A percentile compares a stretch with the other conserved stretches of the same genome.
These are phyloP conservation scores for Aphaenogaster rudis DNA, from an alignment of 1,140 invertebrate genomes.

Conservation along the genomic window DNA sequence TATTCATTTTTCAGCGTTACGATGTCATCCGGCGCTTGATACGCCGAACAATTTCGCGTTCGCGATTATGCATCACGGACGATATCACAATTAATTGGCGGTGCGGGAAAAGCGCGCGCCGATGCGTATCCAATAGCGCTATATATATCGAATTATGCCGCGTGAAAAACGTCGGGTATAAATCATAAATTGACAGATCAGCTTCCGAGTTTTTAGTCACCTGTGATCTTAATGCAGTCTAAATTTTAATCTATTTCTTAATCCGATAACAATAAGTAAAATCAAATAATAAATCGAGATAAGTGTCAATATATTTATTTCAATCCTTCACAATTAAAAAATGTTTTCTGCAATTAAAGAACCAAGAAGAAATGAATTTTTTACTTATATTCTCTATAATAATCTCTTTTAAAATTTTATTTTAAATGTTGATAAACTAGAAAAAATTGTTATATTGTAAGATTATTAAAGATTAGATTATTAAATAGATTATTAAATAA, in stretches of 20 bases:
- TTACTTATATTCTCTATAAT: neutral
- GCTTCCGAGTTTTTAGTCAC: neutral
- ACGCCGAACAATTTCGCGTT: constrained; percentile 34
- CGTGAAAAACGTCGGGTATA: constrained; percentile 8
- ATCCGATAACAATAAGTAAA: neutral
- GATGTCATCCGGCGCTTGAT: constrained; percentile 19
- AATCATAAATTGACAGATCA: constrained; percentile 18
- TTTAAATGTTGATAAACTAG: neutral
- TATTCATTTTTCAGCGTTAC: constrained; percentile 69
- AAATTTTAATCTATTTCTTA: neutral
- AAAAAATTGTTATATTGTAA: neutral
- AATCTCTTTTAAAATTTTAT: constrained; percentile 8
- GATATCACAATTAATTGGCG: constrained; percentile 50
- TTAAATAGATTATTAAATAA: neutral
- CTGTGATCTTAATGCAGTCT: neutral
- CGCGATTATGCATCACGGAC: constrained; percentile 31
- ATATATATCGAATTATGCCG: constrained; percentile 22
- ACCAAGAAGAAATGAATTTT: neutral
- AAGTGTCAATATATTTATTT: neutral
- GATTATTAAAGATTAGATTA: neutral
- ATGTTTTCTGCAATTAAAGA: neutral
- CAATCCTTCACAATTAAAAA: neutral
- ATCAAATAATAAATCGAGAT: neutral
- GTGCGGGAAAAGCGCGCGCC: constrained; percentile 13
- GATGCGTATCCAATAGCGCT: constrained; percentile 1